A percentile compares a stretch with the other conserved stretches of the same genome.
phyloP scores from a whole-genome alignment of 2,888 invertebrate species.

The Thereva nobilitata region DNA sequence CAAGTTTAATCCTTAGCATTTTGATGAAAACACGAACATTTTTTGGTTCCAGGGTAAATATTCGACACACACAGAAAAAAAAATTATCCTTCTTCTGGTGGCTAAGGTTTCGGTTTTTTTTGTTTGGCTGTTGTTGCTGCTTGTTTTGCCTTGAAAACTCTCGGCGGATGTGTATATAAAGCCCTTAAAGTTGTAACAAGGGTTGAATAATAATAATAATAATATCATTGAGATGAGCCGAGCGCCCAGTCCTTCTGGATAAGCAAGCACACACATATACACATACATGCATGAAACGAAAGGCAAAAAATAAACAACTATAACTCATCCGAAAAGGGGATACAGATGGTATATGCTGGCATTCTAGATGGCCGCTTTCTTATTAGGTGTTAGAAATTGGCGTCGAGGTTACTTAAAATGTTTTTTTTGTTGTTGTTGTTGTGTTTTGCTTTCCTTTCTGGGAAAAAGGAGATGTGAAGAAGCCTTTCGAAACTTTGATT shows the following conservation, averaged over 20 bases:
- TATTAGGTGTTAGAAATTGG: conserved; percentile 8
- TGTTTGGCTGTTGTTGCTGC: not conserved
- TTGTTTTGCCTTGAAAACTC: conserved; percentile 17
- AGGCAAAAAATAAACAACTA: conserved; percentile 22
- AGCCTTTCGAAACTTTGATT: too few relatives aligned
- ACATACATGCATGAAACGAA: not conserved
- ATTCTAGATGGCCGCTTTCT: conserved; percentile 8
- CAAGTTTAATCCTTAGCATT: conserved; percentile 38
- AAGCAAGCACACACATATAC: not conserved
- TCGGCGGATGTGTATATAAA: conserved; percentile 20
- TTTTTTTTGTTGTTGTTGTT: too few relatives aligned
- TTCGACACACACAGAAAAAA: too few relatives aligned
- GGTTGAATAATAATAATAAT: conserved; percentile 27
- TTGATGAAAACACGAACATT: conserved; percentile 39
- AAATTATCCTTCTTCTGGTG: not conserved
- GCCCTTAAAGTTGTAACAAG: conserved; percentile 23
- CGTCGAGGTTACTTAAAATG: not conserved
- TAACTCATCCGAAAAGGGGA: conserved; percentile 20
- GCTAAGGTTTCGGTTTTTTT: not conserved
- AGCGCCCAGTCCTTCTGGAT: not conserved
- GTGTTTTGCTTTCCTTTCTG: too few relatives aligned
- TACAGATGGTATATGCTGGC: conserved; percentile 6
- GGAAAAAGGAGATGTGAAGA: too few relatives aligned
- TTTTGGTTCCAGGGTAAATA: conserved; percentile 6
- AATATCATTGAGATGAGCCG: conserved; percentile 8